Base-by-base conservation (phyloP, 1,140 invertebrate genomes). In the Drosophila pruinosa region DNA sequence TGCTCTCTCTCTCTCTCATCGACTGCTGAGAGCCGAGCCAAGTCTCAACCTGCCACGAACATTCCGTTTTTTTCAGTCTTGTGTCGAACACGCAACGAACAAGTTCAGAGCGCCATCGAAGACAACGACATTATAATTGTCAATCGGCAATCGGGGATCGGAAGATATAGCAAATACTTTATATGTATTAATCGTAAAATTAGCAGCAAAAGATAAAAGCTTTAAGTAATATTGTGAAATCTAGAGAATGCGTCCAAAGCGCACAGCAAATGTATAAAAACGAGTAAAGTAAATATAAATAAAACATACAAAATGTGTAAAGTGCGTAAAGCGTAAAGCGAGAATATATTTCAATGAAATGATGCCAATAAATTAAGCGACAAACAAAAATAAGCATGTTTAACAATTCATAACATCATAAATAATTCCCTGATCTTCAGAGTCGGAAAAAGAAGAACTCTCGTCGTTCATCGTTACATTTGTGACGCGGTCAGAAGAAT, bases 181-280 rank as follows among this genome's bases (percentile, higher is more conserved):
- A 28, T 36, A 36, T 28, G 5, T 15, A 59, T 41, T 24, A 47
- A 45, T 8, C n/a, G 39, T 28, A 2, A 39, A 70, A 54, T 22
- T 12, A 34, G 21, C 17, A 53, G 14, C 24, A 10, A 12, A 21
- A 50, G 54, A 73, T 56, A 69, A 69, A 74, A 68, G 52, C 28
- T 22, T 67, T 85, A 38, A 71, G 45, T 53, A 73, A 76, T 52
- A 63, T 85, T 76, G 80, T 80, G 81, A 86, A 85, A 85, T 85
- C 50, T 28, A 14, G 5, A 79, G 79, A 72, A 79, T 79, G 77
- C 61, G 36, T 31, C 47, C 34, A 36, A 22, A 34, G 56, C 53
- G 45, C 21, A 8, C 54, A 36, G 10, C n/a, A 45, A 58, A 31
- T 31, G 45, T 28, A 26, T 52, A 47, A 34, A 34, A 12, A 34